Percentiles rank a stretch among this genome's conserved stretches.
phyloP scores from a whole-genome alignment of 2,797 vertebrate species.

The Mus minutoides region DNA sequence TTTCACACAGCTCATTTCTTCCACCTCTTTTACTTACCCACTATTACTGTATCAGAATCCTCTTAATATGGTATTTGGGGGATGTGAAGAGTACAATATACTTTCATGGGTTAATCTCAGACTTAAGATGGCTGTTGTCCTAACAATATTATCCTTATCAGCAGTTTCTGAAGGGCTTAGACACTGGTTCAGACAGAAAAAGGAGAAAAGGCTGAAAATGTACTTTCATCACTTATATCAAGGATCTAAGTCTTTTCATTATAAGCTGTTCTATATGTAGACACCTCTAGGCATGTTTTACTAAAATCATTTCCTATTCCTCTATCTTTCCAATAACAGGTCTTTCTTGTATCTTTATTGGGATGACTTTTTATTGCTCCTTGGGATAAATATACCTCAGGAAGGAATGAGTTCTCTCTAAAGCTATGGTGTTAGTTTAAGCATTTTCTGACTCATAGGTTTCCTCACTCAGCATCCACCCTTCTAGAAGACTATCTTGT shows the following conservation, averaged over 20 bases:
- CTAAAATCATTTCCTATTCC: background rate
- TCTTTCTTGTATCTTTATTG: background rate
- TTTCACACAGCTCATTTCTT: background rate
- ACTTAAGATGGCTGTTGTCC: background rate
- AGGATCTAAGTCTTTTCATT: background rate
- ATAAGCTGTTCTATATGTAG: background rate
- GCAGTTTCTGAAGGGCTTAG: background rate
- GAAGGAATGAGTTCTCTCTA: background rate
- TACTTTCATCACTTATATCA: background rate
- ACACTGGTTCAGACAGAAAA: background rate
- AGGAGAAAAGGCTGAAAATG: background rate
- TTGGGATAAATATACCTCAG: background rate
- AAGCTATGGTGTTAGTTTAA: fast-evolving
- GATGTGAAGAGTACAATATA: background rate
- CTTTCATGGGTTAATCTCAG: background rate
- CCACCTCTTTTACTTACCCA: background rate
- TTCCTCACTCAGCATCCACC: background rate
- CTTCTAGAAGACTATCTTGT: background rate
- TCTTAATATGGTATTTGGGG: background rate
- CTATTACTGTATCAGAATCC: background rate
- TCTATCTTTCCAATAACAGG: background rate
- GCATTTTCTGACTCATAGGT: background rate
- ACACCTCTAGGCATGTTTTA: background rate
- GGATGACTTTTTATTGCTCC: background rate
- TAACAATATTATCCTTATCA: background rate